A percentile compares a stretch with the other conserved stretches of the same genome.
phyloP scores from a whole-genome alignment of 1,140 invertebrate species.

The Anoplolepis gracilipes region DNA sequence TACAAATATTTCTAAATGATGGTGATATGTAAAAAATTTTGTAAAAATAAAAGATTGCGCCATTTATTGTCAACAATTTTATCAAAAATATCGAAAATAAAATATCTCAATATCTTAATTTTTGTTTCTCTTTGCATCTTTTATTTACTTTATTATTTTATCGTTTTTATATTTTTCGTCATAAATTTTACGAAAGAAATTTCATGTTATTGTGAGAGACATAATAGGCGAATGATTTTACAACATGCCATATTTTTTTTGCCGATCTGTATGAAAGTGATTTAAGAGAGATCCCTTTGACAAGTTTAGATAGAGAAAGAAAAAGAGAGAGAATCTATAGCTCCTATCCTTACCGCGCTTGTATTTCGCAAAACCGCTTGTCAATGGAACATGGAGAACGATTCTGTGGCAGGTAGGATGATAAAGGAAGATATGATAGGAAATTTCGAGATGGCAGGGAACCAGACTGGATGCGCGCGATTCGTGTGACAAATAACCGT shows the following conservation, averaged over 20 bases:
- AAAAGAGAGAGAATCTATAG: slow-evolving; percentile 73
- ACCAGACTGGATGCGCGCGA: slow-evolving; percentile 61
- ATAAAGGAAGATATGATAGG: slow-evolving; percentile 1
- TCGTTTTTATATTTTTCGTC: neutral
- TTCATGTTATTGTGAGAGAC: neutral
- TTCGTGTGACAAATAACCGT: slow-evolving; percentile 85
- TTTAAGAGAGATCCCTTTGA: slow-evolving; percentile 81
- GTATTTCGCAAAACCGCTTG: neutral
- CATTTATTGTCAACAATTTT: neutral
- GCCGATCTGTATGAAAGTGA: slow-evolving; percentile 81
- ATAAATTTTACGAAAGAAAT: slow-evolving; percentile 2
- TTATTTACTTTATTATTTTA: neutral
- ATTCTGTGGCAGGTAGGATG: slow-evolving; percentile 17
- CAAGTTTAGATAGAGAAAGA: slow-evolving; percentile 76
- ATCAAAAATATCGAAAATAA: neutral
- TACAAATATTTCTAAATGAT: neutral
- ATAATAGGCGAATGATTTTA: too few species aligned
- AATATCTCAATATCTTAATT: neutral
- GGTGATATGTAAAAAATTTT: neutral
- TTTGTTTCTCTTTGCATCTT: neutral
- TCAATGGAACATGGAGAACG: slow-evolving; percentile 18
- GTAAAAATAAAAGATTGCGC: neutral
- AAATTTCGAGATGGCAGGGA: slow-evolving; percentile 46
- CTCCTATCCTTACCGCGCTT: neutral
- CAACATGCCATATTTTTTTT: slow-evolving; percentile 79